Base-by-base conservation (phyloP, 2,797 vertebrate species). In the Ispidina picta region DNA sequence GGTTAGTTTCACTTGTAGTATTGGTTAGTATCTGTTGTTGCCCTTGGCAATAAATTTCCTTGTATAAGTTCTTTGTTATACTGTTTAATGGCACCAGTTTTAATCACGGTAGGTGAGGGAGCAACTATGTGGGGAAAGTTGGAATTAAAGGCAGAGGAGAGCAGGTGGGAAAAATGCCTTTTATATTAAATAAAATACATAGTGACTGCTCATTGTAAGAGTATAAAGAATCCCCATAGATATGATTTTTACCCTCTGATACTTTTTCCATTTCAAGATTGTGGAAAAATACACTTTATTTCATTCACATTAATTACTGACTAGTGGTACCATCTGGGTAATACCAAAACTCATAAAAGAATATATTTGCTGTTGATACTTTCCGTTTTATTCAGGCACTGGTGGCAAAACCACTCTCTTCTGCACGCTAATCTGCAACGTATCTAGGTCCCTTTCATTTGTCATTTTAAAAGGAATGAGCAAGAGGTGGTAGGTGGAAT, bases 1-100 rank as follows among this genome's bases (percentile, higher is more conserved):
- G 87, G 89, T 95, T 94, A 81, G 87, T 86, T 96, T 92, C 75
- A 83, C 90, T 76, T 15, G 78, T 60, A 54, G 49, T 55, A 12
- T 64, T 51, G 65, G 62, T 37, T 39, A 43, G 64, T 63, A 9
- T 52, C 52, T 84, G 9, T 59, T 93, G 78, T 37, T 94, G 92
- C 85, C 39, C 43, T 89, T 64, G 85, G 94, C 52, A 8, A 48
- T 94, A 29, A 39, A 76, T 92, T 83, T 69, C 74, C 49, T 69
- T 8, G 12, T n/a, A 2, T 4, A 29, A 66, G 39, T 77, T 88
- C 68, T 72, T 48, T 39, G 63, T 39, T 52, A 6, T 37, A 74
- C 72, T 87, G 72, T 62, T 73, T 76, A 82, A 60, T 76, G 59
- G 85, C 33, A 18, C 39, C 68, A n/a, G 3, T 58, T 85, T 78